Evolutionary conservation across 1,140 invertebrate species (phyloP).

Genomic region (Thaumatotibia leucotreta): DNA sequence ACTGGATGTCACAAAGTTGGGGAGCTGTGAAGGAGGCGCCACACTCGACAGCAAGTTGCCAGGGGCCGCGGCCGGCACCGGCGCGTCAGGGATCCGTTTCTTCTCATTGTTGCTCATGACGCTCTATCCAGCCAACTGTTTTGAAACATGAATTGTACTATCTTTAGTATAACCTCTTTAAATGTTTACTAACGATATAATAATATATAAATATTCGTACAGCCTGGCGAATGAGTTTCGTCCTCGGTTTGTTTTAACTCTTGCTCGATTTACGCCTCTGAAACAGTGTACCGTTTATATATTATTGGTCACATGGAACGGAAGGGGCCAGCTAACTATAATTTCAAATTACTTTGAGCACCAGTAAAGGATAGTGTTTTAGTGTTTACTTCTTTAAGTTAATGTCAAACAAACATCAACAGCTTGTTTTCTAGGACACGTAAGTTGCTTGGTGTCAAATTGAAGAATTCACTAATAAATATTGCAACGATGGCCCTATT

Average conservation of each 20-base stretch:
- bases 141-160: not conserved
- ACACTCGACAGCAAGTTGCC: slow-evolving; percentile 78
- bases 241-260: not conserved
- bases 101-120: slow-evolving; percentile 53
- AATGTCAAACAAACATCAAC: not conserved
- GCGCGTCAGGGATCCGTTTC: slow-evolving; percentile 53
- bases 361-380: not conserved
- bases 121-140: not conserved
- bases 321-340: not conserved
- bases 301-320: too few relatives aligned
- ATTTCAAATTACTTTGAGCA: not conserved
- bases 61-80: slow-evolving; percentile 35
- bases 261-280: too few relatives aligned
- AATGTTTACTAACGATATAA: not conserved
- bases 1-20: slow-evolving; percentile 73
- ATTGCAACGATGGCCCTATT: too few relatives aligned
- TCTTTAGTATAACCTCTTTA: not conserved
- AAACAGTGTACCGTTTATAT: too few relatives aligned
- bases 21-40: slow-evolving; percentile 77
- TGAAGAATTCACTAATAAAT: too few relatives aligned
- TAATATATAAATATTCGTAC: not conserved
- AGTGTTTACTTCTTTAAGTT: not conserved
- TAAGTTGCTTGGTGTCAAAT: not conserved
- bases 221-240: not conserved
- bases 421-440: not conserved